Conservation (phyloP, 1,140 invertebrate genomes). For the Nebria ingens region DNA sequence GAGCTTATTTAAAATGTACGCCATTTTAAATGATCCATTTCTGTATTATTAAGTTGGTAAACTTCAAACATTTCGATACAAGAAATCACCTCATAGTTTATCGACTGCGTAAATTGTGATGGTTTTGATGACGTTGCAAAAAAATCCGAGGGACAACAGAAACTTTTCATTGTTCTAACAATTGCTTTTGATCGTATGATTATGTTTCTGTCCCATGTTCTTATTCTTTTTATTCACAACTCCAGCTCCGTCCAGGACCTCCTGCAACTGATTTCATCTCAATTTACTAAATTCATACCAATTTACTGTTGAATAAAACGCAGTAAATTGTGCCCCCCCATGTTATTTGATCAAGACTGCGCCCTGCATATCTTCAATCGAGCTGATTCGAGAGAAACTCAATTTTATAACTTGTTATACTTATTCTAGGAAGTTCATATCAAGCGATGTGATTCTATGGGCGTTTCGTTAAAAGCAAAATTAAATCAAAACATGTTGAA, state of each 20-base stretch:
- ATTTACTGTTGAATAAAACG: not conserved
- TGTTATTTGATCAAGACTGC: not conserved
- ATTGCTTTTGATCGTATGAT: not conserved
- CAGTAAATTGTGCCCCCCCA: not conserved
- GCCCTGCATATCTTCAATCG: not conserved
- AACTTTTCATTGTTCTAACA: not conserved
- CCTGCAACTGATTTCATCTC: slow-evolving; percentile 3
- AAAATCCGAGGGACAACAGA: not conserved
- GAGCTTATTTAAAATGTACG: too few species aligned
- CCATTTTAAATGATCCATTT: too few species aligned
- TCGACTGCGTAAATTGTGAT: slow-evolving; percentile 29
- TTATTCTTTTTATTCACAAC: slow-evolving; percentile 12
- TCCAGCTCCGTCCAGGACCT: not conserved
- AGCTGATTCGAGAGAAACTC: too few species aligned
- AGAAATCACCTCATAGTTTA: slow-evolving; percentile 16
- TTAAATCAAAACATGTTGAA: too few species aligned
- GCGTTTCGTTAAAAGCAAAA: too few species aligned
- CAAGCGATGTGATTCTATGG: too few species aligned
- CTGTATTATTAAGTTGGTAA: not conserved
- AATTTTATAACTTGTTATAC: too few species aligned
- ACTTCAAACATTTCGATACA: not conserved
- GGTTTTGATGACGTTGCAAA: slow-evolving; percentile 26
- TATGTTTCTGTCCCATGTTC: slow-evolving; percentile 17
- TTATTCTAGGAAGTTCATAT: too few species aligned
- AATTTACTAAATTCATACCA: slow-evolving; percentile 1